A percentile compares a stretch with the other conserved stretches of the same genome.
These are phyloP conservation scores for Achatina immaculata DNA, from an alignment of 1,140 invertebrate genomes.

Conservation along the genomic window DNA sequence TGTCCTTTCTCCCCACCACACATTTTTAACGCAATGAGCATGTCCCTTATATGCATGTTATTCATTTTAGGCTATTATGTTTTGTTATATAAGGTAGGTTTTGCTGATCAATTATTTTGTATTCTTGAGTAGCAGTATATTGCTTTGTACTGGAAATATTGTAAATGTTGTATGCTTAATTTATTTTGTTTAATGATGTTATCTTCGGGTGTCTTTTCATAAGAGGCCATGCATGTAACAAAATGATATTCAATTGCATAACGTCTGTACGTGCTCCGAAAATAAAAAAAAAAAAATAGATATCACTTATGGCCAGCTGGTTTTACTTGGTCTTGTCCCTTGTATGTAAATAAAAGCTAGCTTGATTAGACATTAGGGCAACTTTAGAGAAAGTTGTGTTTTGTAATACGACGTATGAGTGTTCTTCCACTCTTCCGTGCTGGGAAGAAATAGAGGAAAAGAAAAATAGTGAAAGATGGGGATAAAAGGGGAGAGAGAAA, in stretches of 20 bases:
- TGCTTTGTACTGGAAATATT: not conserved
- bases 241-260: not conserved
- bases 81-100: not conserved
- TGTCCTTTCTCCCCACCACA: too few relatives aligned
- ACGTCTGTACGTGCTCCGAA: not conserved
- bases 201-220: not conserved
- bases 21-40: too few relatives aligned
- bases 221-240: not conserved
- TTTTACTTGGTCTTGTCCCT: not conserved
- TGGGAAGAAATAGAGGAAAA: too few relatives aligned
- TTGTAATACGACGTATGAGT: too few relatives aligned
- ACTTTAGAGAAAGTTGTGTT: too few relatives aligned
- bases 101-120: not conserved
- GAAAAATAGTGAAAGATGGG: too few relatives aligned
- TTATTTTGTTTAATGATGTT: not conserved
- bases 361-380: too few relatives aligned
- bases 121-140: not conserved
- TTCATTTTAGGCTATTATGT: too few relatives aligned
- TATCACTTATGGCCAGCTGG: constrained; percentile 3
- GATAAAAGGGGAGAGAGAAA: too few relatives aligned
- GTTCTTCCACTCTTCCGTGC: too few relatives aligned
- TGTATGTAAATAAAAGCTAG: too few relatives aligned
- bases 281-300: not conserved
- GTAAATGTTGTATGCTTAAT: constrained; percentile 15
- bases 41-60: too few relatives aligned